These are phyloP conservation scores for Drosophila kokeensis DNA, from an alignment of 2,888 invertebrate species.

Conservation along the genomic window DNA sequence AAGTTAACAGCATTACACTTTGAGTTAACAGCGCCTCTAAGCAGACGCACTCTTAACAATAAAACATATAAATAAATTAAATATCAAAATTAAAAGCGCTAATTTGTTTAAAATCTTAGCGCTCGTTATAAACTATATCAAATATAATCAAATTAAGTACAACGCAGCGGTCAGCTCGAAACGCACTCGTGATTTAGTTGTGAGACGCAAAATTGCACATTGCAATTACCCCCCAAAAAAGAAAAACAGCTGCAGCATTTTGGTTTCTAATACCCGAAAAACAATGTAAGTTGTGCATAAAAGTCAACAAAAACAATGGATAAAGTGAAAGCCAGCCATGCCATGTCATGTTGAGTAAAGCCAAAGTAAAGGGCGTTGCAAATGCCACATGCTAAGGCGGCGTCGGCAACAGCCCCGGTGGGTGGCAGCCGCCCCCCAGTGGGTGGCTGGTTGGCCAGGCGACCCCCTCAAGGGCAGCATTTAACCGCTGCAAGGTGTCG, in stretches of 20 bases:
- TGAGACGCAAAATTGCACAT: constrained; percentile 46
- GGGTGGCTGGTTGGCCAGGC: constrained; percentile 48
- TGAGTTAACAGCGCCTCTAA: constrained; percentile 47
- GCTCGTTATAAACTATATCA: constrained; percentile 20
- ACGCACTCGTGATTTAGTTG: constrained; percentile 4
- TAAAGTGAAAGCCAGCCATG: constrained; percentile 8
- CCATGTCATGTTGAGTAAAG: constrained; percentile 12
- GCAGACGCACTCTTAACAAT: constrained; percentile 41
- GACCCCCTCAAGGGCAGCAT: constrained; percentile 70
- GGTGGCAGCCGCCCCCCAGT: constrained; percentile 58
- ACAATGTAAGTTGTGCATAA: constrained; percentile 42
- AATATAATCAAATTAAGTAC: constrained; percentile 19
- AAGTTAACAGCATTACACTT: constrained; percentile 12
- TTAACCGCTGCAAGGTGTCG: constrained; percentile 57
- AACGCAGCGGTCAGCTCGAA: not conserved
- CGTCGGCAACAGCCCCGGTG: constrained; percentile 29
- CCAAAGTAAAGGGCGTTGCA: constrained; percentile 54
- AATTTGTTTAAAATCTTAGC: constrained; percentile 19
- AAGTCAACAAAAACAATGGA: constrained; percentile 1
- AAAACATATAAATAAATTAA: constrained; percentile 44
- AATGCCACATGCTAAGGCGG: constrained; percentile 57
- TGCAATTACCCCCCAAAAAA: constrained; percentile 27
- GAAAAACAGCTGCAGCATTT: constrained; percentile 31
- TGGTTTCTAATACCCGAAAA: constrained; percentile 32
- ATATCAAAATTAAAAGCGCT: constrained; percentile 53